Evolutionary conservation across 2,113 vertebrate genomes (phyloP), one percentile per base, ranked within the genome.

Genomic region (Cichladusa arquata): DNA sequence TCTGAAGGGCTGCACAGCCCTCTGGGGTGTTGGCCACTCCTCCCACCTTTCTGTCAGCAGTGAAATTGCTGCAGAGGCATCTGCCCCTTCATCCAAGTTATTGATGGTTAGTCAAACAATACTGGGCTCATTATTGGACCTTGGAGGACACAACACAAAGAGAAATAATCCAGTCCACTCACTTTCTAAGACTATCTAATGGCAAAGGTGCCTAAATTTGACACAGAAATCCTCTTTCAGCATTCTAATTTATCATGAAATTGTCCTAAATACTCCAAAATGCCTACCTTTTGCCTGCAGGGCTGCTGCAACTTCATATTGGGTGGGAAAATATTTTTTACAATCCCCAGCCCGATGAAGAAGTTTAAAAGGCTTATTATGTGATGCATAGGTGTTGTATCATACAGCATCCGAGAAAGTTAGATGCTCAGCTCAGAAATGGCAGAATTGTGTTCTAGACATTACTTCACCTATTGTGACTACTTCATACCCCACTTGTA

Each of bases 311-410:
- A 42, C 6, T 48, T 40, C 19, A 42, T 11, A 34, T 5, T 65
- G 16, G 3, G 10, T 38, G 12, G 29, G 20, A 65, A 64, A 65
- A 15, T 42, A 19, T 8, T 48, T 74, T 65, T 42, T 57, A 25
- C 34, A 57, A 16, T 10, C 8, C 29, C 34, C 10, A 29, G 12
- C 8, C 10, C 0, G 0, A 7, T 34, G 12, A 57, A 12, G 29
- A 57, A 48, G 24, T 48, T 74, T 74, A 48, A 42, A 66, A 57
- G 29, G 4, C 14, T 42, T 42, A 19, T 34, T 40, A 57, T 42
- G 25, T 19, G 42, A 34, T 48, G 6, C 8, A 15, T 47, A 24
- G 13, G 5, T 48, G 6, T 48, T 67, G 38, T 38, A 26, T 22
- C 11, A 57, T 11, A 13, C 5, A 42, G 6, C 16, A 42, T 25